Percentiles rank a stretch among this genome's conserved stretches.
phyloP scores from a whole-genome alignment of 2,888 invertebrate species.

The Pecten maximus region DNA sequence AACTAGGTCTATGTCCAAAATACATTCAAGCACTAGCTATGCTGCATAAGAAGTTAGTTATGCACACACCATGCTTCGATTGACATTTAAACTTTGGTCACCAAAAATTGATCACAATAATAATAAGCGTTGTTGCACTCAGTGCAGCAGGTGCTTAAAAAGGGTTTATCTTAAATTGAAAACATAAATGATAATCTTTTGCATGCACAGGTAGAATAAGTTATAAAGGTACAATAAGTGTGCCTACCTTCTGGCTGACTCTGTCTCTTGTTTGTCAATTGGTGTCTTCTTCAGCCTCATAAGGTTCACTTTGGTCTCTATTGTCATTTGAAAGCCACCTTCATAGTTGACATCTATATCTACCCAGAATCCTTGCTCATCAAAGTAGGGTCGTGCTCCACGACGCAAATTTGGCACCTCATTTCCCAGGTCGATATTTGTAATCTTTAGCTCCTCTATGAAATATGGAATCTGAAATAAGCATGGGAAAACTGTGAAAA shows the following conservation, averaged over 20 bases:
- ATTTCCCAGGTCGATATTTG: slow-evolving; percentile 88
- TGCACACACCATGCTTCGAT: too few species aligned
- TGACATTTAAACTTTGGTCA: too few species aligned
- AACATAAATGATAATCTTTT: too few species aligned
- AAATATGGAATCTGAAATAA: slow-evolving; percentile 88
- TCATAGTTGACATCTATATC: slow-evolving; percentile 91
- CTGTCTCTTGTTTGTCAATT: slow-evolving; percentile 40
- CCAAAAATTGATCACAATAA: too few species aligned
- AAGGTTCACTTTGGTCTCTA: slow-evolving; percentile 94
- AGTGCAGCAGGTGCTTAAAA: too few species aligned
- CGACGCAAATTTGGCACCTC: slow-evolving; percentile 80
- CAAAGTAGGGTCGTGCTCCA: slow-evolving; percentile 86
- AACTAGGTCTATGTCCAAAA: background rate
- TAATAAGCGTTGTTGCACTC: too few species aligned
- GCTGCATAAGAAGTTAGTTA: too few species aligned
- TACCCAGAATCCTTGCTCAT: slow-evolving; percentile 94
- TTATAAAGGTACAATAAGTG: background rate
- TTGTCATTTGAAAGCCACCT: slow-evolving; percentile 89
- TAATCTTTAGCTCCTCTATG: slow-evolving; percentile 91
- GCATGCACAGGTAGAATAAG: too few species aligned
- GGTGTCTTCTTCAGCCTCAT: slow-evolving; percentile 85
- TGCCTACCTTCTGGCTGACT: slow-evolving; percentile 18
- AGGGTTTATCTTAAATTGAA: too few species aligned
- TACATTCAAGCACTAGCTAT: background rate
- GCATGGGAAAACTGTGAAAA: background rate